Evolutionary conservation across 64 coral and sea anemone genomes (phyloP).

Genomic region (Montipora cactus): DNA sequence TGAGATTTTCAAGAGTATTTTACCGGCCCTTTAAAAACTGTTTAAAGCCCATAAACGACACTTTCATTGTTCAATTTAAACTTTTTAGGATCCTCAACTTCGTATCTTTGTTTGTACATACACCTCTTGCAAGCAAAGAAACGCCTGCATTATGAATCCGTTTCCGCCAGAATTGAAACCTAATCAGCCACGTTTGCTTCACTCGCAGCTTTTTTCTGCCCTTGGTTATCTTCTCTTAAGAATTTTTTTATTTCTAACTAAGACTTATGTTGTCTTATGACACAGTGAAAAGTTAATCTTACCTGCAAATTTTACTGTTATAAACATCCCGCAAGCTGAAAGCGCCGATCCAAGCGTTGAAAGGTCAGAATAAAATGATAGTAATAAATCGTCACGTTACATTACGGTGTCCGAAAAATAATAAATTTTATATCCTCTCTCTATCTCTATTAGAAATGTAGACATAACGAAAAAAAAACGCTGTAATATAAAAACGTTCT

Average conservation of each 20-base stretch:
- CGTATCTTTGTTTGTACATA: not conserved
- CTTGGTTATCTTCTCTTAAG: not conserved
- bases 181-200: not conserved
- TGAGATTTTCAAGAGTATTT: no score
- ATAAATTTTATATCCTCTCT: not conserved
- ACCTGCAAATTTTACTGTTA: slow-evolving; percentile 47
- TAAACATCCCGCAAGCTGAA: not conserved
- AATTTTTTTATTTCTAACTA: not conserved
- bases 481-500: not conserved
- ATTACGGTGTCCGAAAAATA: not conserved
- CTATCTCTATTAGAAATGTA: not conserved
- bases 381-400: not conserved
- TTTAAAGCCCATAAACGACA: not conserved
- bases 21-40: not conserved
- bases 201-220: not conserved
- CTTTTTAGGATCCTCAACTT: not conserved
- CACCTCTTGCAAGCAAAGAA: not conserved
- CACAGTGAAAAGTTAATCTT: not conserved
- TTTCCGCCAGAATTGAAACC: not conserved
- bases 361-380: not conserved
- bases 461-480: no score
- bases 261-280: no score
- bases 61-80: slow-evolving; percentile 13
- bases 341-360: not conserved
- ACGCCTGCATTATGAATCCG: not conserved